These are phyloP conservation scores for Oreochromis niloticus DNA, from an alignment of 2,113 vertebrate species.

Conservation along the genomic window DNA sequence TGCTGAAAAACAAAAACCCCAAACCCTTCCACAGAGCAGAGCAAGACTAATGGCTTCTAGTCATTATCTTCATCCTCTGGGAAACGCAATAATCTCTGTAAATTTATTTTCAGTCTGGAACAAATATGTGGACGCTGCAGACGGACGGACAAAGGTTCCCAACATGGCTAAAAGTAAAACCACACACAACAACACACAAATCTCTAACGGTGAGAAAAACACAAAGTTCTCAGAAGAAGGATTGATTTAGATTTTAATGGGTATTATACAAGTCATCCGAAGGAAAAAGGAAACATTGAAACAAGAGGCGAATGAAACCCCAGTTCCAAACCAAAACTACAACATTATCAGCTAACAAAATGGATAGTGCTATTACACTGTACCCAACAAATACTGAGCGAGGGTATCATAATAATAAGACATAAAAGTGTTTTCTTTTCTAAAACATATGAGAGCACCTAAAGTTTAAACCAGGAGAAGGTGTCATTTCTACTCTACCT, in stretches of 20 bases:
- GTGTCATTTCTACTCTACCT: conserved; percentile 39
- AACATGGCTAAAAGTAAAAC: neutral
- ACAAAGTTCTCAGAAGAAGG: neutral
- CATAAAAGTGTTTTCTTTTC: conserved; percentile 62
- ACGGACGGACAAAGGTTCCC: neutral
- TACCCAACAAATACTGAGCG: conserved; percentile 68
- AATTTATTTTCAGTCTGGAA: neutral
- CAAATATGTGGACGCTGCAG: neutral
- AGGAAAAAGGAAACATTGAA: conserved; percentile 68
- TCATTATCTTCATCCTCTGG: neutral
- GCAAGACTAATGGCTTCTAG: neutral
- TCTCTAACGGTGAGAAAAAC: neutral
- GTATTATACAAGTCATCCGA: conserved; percentile 69
- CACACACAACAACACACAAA: neutral
- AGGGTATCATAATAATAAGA: conserved; percentile 68
- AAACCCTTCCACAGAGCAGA: neutral
- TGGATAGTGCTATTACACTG: conserved; percentile 68
- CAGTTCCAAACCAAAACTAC: conserved; percentile 70
- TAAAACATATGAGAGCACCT: conserved; percentile 54
- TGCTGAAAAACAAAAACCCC: neutral
- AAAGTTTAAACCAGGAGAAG: conserved; percentile 49
- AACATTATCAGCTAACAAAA: conserved; percentile 66
- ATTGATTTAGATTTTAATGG: conserved; percentile 72
- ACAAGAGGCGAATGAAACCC: conserved; percentile 60
- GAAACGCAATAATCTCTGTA: neutral